These are phyloP conservation scores for Pollimyrus isidori DNA, from an alignment of 2,113 vertebrate species.

Conservation along the genomic window DNA sequence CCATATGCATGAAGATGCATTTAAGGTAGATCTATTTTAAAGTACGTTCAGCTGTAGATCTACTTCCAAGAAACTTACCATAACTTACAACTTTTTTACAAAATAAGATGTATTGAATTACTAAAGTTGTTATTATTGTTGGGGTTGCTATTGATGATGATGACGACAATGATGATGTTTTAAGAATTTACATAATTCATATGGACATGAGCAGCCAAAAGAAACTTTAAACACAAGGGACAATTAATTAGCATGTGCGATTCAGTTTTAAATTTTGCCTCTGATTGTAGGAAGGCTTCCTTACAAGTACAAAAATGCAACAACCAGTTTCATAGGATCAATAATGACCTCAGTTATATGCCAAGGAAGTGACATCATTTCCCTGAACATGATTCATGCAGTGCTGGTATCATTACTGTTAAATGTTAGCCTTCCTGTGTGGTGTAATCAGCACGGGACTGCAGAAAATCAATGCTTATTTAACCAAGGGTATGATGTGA, in stretches of 20 bases:
- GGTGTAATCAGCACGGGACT: not conserved
- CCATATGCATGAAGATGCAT: not conserved
- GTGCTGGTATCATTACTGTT: not conserved
- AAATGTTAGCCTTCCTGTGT: not conserved
- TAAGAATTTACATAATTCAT: not conserved
- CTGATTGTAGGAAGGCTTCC: not conserved
- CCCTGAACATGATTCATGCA: not conserved
- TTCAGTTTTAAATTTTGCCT: not conserved
- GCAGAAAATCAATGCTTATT: conserved; percentile 28
- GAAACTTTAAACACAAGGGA: not conserved
- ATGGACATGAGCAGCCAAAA: not conserved
- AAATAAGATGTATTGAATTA: not conserved
- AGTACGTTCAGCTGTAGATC: not conserved
- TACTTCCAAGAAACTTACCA: not conserved
- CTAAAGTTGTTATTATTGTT: not conserved
- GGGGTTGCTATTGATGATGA: not conserved
- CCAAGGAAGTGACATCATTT: conserved; percentile 14
- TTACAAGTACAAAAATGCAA: not conserved
- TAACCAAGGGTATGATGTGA: conserved; percentile 15
- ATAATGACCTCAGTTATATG: not conserved
- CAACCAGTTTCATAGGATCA: not conserved
- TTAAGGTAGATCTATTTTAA: not conserved
- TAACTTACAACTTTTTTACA: not conserved
- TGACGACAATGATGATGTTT: not conserved
- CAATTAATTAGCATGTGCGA: not conserved